A percentile compares a stretch with the other conserved stretches of the same genome.
phyloP scores from a whole-genome alignment of 2,888 invertebrate species.

The Quadriops clusia region DNA sequence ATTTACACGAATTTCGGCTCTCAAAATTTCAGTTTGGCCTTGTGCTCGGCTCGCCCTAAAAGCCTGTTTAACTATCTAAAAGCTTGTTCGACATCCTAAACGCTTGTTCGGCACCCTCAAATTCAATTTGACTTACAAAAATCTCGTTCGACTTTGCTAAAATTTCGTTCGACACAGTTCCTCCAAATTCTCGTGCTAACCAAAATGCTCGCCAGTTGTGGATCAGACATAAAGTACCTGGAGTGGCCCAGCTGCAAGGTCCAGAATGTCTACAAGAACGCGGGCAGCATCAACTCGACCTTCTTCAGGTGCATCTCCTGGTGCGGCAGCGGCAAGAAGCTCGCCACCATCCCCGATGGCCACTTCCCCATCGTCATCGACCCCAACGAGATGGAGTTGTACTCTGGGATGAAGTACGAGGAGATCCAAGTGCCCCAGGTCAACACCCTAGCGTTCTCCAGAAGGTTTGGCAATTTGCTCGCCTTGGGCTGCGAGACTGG shows the following conservation, averaged over 20 bases:
- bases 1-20: too few relatives aligned
- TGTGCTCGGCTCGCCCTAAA: too few relatives aligned
- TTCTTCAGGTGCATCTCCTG: constrained; percentile 25
- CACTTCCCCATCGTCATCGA: constrained; percentile 9
- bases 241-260: constrained; percentile 38
- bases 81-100: too few relatives aligned
- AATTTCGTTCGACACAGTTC: constrained; percentile 9
- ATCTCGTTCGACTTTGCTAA: too few relatives aligned
- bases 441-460: constrained; percentile 21
- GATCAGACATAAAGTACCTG: constrained; percentile 43
- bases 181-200: neutral
- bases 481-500: constrained; percentile 24
- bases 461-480: constrained; percentile 17
- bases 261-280: constrained; percentile 24
- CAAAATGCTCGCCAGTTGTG: constrained; percentile 41
- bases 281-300: constrained; percentile 19
- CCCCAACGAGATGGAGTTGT: neutral
- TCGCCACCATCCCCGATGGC: constrained; percentile 9
- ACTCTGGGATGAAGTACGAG: constrained; percentile 8
- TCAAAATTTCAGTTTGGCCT: too few relatives aligned
- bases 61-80: too few relatives aligned
- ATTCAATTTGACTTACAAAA: too few relatives aligned
- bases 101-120: too few relatives aligned
- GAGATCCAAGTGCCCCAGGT: constrained; percentile 10
- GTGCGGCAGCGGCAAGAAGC: constrained; percentile 23